These are phyloP conservation scores for Globodera rostochiensis DNA, from an alignment of 1,140 invertebrate species.

Conservation along the genomic window DNA sequence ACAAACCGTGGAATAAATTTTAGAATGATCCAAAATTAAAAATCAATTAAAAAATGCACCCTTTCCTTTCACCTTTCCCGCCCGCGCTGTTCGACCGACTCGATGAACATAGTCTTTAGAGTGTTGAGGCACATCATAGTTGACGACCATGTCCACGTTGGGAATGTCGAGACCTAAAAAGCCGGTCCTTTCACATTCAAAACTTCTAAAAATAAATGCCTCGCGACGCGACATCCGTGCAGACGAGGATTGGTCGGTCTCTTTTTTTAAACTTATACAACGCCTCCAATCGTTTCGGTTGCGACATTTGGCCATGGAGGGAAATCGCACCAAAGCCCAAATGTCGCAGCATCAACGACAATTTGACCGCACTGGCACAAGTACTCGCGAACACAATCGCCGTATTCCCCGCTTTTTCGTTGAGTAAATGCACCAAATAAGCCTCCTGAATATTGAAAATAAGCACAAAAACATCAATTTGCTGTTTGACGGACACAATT, in stretches of 20 bases:
- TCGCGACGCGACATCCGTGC: constrained; percentile 62
- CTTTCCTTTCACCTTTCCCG: constrained; percentile 21
- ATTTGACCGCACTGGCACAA: constrained; percentile 85
- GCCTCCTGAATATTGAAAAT: constrained; percentile 76
- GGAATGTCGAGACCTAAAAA: constrained; percentile 65
- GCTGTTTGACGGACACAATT: constrained; percentile 7
- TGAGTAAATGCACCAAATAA: constrained; percentile 91
- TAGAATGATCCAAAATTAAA: not conserved
- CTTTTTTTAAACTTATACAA: constrained; percentile 53
- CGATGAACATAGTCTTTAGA: constrained; percentile 64
- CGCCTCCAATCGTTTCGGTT: constrained; percentile 58
- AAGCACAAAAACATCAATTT: not conserved
- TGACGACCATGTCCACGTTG: constrained; percentile 62
- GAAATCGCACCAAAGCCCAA: constrained; percentile 88
- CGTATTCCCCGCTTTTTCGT: constrained; percentile 91
- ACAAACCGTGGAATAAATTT: not conserved
- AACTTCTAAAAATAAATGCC: constrained; percentile 38
- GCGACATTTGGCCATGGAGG: constrained; percentile 92
- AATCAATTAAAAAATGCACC: not conserved
- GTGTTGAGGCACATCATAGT: constrained; percentile 60
- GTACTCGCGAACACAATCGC: constrained; percentile 96
- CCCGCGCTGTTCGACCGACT: constrained; percentile 56
- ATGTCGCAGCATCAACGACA: constrained; percentile 83
- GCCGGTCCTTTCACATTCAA: not conserved
- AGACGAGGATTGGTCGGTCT: constrained; percentile 53